Evolutionary conservation across 2,797 vertebrate genomes (phyloP).

Genomic region (Gallinago solitaria): DNA sequence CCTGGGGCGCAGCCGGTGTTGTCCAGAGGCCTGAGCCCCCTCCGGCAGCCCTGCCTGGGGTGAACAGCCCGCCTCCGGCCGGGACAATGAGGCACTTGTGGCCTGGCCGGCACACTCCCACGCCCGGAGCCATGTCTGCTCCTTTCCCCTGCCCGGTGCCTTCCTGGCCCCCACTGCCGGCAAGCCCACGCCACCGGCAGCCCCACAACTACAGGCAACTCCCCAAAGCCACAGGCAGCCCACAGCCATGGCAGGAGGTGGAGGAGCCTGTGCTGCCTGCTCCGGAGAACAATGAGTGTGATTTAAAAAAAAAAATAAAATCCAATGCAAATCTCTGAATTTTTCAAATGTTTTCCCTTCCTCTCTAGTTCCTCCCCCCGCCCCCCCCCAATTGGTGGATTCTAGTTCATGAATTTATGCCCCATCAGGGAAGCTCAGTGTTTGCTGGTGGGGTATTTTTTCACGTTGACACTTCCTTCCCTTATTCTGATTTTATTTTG

Average conservation of each 20-base stretch:
- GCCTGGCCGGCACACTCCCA: neutral
- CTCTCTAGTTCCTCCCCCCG: neutral
- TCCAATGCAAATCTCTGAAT: neutral
- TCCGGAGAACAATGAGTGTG: rapidly evolving
- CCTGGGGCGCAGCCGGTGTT: rapidly evolving
- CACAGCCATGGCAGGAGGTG: neutral
- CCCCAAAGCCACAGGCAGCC: neutral
- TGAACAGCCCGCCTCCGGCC: neutral
- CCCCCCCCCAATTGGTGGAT: neutral
- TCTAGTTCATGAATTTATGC: neutral
- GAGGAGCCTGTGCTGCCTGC: neutral
- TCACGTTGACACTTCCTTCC: neutral
- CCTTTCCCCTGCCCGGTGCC: slow-evolving; percentile 11
- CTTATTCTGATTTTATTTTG: neutral
- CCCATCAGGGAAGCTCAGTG: neutral
- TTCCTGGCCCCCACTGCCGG: neutral
- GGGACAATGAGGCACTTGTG: slow-evolving; percentile 51
- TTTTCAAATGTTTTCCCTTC: neutral
- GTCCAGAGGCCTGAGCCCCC: neutral
- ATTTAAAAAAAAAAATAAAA: neutral
- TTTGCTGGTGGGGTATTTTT: rapidly evolving
- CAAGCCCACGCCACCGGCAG: neutral
- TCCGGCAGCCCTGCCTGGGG: neutral
- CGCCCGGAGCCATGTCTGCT: slow-evolving; percentile 31
- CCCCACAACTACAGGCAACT: neutral